Evolutionary conservation across 2,797 vertebrate species (phyloP).

Genomic region (Taeniopygia guttata): DNA sequence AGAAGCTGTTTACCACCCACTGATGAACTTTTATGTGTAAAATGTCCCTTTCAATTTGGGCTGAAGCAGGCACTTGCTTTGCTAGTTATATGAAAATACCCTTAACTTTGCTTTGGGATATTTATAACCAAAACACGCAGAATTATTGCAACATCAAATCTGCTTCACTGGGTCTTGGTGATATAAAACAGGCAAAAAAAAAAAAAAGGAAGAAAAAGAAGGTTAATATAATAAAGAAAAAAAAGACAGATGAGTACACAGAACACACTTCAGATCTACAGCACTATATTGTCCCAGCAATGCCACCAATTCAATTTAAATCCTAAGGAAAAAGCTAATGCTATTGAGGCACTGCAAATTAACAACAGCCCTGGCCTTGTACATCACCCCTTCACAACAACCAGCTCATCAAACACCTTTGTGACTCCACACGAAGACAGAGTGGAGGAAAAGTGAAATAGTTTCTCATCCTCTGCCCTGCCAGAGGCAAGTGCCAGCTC

Average conservation of each 20-base stretch:
- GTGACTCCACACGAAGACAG: neutral
- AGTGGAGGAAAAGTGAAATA: slow-evolving; percentile 26
- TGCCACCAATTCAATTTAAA: neutral
- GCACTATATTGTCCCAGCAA: neutral
- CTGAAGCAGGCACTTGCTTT: slow-evolving; percentile 62
- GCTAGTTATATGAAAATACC: slow-evolving; percentile 64
- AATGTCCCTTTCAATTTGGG: slow-evolving; percentile 24
- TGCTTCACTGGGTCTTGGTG: slow-evolving; percentile 56
- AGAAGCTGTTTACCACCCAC: slow-evolving; percentile 29
- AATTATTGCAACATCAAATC: slow-evolving; percentile 64
- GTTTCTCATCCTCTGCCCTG: slow-evolving; percentile 38
- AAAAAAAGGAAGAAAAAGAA: neutral
- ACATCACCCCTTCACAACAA: slow-evolving; percentile 6
- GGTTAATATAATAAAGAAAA: slow-evolving; percentile 46
- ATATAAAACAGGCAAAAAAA: neutral
- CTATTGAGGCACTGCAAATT: slow-evolving; percentile 15
- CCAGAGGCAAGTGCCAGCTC: slow-evolving; percentile 61
- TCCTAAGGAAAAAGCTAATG: neutral
- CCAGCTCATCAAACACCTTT: slow-evolving; percentile 4
- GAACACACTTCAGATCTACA: neutral
- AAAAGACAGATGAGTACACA: neutral
- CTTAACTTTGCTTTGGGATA: slow-evolving; percentile 63
- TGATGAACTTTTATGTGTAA: slow-evolving; percentile 42
- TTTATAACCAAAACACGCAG: slow-evolving; percentile 67
- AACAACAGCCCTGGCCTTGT: slow-evolving; percentile 2